Percentiles rank a stretch among this genome's conserved stretches.
Evolutionary conservation across 2,797 vertebrate genomes (phyloP).

Genomic region (Trichosurus vulpecula): DNA sequence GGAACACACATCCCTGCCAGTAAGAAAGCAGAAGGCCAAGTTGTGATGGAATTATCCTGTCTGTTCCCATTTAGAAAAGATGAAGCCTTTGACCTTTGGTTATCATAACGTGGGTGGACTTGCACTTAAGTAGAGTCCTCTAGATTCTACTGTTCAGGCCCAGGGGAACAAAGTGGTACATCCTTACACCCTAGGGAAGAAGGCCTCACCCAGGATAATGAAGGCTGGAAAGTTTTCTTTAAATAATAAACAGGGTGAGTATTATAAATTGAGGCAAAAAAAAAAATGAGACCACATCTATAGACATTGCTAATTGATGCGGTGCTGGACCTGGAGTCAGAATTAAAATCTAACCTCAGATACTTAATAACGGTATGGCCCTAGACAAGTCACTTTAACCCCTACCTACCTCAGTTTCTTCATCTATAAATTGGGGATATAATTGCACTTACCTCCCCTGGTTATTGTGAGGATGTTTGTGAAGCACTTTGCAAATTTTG

Average conservation of each 20-base stretch:
- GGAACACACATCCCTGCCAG: neutral
- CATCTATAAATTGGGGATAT: conserved; percentile 2
- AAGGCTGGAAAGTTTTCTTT: neutral
- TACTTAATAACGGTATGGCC: neutral
- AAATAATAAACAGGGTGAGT: neutral
- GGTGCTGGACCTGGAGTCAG: neutral
- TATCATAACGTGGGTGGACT: neutral
- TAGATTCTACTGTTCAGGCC: neutral
- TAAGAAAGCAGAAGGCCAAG: neutral
- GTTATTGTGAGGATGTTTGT: conserved; percentile 5
- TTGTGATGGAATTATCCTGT: neutral
- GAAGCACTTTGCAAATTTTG: neutral
- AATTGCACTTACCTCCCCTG: conserved; percentile 10
- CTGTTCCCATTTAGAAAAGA: neutral
- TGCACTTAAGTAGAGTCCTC: neutral
- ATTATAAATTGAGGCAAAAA: neutral
- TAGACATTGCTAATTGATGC: neutral
- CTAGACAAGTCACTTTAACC: neutral
- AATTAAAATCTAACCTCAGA: conserved; percentile 1
- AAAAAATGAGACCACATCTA: neutral
- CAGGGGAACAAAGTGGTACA: neutral
- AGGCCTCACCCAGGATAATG: neutral
- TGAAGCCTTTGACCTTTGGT: neutral
- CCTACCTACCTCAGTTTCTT: neutral
- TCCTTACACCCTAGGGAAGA: neutral